Percentiles rank a stretch among this genome's conserved stretches.
Conservation (phyloP, 2,888 invertebrate genomes). For the Agrochola lychnidis region DNA sequence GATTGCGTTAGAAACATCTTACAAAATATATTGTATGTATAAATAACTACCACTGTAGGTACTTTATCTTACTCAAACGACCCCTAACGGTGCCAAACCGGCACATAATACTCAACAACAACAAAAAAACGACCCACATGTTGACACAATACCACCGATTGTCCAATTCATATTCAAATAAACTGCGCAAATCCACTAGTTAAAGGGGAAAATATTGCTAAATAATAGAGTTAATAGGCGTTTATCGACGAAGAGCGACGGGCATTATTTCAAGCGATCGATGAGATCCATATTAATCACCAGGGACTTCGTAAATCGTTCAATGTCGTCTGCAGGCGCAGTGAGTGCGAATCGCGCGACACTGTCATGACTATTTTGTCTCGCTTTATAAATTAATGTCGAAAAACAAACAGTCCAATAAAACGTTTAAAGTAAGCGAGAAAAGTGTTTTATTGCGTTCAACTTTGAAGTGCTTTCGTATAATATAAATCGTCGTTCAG, state of each 20-base stretch:
- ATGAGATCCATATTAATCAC: constrained; percentile 74
- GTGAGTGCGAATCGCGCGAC: constrained; percentile 72
- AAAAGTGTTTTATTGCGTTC: constrained; percentile 39
- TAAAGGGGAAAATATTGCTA: constrained; percentile 59
- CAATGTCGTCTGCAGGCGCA: constrained; percentile 75
- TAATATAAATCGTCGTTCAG: constrained; percentile 28
- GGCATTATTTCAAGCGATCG: constrained; percentile 67
- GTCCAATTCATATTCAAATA: constrained; percentile 60
- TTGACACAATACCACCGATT: constrained; percentile 48
- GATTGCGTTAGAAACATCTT: not conserved
- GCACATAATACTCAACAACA: constrained; percentile 11
- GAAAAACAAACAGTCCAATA: constrained; percentile 55
- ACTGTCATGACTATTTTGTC: constrained; percentile 70
- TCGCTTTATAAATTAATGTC: constrained; percentile 63
- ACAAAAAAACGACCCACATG: constrained; percentile 7
- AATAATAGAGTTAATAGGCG: constrained; percentile 65
- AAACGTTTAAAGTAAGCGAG: constrained; percentile 47
- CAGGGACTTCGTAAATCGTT: constrained; percentile 73
- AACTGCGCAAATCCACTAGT: constrained; percentile 41
- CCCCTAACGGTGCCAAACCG: constrained; percentile 19
- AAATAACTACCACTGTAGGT: constrained; percentile 4
- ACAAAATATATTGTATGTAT: constrained; percentile 15
- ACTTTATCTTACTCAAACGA: constrained; percentile 29
- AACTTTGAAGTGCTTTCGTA: constrained; percentile 35
- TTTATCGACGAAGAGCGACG: constrained; percentile 59